phyloP scores from a whole-genome alignment of 2,888 invertebrate species.

The Crioceris asparagi region DNA sequence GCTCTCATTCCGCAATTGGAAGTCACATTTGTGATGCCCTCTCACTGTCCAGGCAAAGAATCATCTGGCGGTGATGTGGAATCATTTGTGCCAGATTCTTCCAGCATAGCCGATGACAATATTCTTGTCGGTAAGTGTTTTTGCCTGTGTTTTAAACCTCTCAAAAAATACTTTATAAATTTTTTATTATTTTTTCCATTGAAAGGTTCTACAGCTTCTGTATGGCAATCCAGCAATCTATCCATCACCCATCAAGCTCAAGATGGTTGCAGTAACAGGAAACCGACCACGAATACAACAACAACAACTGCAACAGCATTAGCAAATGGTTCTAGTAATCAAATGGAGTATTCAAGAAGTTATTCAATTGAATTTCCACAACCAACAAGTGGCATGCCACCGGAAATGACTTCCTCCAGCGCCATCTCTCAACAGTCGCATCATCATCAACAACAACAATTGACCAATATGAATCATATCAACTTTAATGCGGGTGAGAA shows the following conservation, averaged over 20 bases:
- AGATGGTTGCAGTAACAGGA: too few species aligned
- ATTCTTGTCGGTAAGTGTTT: conserved; percentile 35
- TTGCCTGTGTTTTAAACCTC: not conserved
- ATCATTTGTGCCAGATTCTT: conserved; percentile 71
- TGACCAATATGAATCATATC: conserved; percentile 29
- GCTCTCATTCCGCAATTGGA: conserved; percentile 78
- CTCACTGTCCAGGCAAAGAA: conserved; percentile 74
- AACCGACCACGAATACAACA: too few species aligned
- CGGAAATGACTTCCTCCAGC: conserved; percentile 9
- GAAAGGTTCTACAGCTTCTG: conserved; percentile 29
- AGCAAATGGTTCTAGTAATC: conserved; percentile 21
- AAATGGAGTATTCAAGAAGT: conserved; percentile 17
- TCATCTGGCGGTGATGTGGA: conserved; percentile 76
- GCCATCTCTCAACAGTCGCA: conserved; percentile 8
- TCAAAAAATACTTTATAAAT: not conserved
- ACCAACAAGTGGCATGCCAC: conserved; percentile 12
- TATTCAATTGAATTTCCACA: conserved; percentile 20
- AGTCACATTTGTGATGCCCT: conserved; percentile 78
- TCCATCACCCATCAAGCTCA: conserved; percentile 22
- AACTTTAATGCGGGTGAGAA: conserved; percentile 42
- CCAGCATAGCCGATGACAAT: conserved; percentile 66
- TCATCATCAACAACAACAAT: conserved; percentile 12
- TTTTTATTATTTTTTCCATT: conserved; percentile 1
- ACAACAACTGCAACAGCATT: too few species aligned
- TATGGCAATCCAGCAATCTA: conserved; percentile 29